Base-by-base conservation (phyloP, 2,888 invertebrate genomes). In the Eulithis prunata region DNA sequence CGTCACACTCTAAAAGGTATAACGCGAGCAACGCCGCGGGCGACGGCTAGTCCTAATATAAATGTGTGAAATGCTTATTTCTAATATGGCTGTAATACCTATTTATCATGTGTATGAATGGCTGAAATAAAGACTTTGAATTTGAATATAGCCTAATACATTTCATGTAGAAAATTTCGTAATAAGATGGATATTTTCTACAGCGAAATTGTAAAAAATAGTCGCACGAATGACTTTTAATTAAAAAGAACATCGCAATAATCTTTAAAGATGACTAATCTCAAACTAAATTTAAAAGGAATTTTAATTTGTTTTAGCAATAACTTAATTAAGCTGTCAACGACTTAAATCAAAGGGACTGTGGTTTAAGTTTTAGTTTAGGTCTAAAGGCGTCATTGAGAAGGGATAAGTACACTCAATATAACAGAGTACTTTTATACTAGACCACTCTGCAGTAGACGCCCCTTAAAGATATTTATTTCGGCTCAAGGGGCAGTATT, bases 401-500 rank as follows among this genome's bases (percentile, higher is more conserved):
- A 60, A 68, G 51, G 66, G 62, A 54, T 61, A 58, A 66, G 68
- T 58, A 70, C 68, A 65, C 71, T 74, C 71, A 73, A 71, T 61
- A 57, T 36, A 54, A 58, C 63, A 71, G 51, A 59, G 73, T 79
- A 62, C 76, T 21, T 41, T 41, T 10, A 51, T 55, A 55, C 75
- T 74, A 52, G 61, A 73, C 73, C 74, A 75, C 75, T 72, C 74
- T 75, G 76, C 77, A 77, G 61, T 72, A 76, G 78, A 77, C 76
- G 75, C 74, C 66, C 71, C 71, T 88, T 82, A 83, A 79, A 80
- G 79, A 86, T 88, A 88, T 88, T 89, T 89, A 89, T 89, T 87
- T 85, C 81, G 78, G 78, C 80, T 80, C 81, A 78, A 77, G 76
- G 81, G 82, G 76, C 81, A 79, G 79, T 83, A 84, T 82, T 83